A percentile compares a stretch with the other conserved stretches of the same genome.
Evolutionary conservation across 53 echinoderm and acorn worm genomes (phyloP).

Genomic region (Paelopatides confundens): DNA sequence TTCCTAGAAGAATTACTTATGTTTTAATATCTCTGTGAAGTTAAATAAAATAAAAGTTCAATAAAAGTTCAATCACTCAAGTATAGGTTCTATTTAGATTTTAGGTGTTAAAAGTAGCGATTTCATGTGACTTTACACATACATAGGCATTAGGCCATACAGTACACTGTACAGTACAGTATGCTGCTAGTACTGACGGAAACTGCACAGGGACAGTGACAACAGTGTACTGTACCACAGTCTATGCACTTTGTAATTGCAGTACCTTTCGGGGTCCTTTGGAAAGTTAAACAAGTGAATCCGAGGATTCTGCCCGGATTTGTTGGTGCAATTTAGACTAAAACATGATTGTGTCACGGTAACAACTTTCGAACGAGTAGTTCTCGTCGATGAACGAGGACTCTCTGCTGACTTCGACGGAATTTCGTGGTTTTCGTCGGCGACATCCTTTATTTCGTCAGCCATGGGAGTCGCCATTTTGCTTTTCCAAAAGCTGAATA

Average conservation of each 20-base stretch:
- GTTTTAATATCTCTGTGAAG: no score
- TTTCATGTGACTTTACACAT: no score
- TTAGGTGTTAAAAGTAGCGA: no score
- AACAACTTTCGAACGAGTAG: background rate
- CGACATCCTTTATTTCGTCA: background rate
- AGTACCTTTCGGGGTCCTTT: background rate
- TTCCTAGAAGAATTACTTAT: no score
- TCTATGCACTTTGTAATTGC: no score
- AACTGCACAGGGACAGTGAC: no score
- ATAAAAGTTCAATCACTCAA: no score
- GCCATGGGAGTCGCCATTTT: background rate
- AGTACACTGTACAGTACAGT: no score
- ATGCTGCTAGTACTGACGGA: no score
- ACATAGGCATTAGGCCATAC: background rate
- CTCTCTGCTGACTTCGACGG: background rate
- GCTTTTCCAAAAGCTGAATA: background rate
- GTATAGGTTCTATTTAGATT: no score
- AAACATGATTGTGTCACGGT: background rate
- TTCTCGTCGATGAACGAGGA: background rate
- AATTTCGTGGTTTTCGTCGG: background rate
- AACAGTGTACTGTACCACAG: no score
- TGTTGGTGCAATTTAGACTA: background rate
- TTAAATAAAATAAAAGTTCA: no score
- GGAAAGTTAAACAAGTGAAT: slow-evolving; percentile 24
- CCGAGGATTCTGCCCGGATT: background rate